phyloP scores from a whole-genome alignment of 2,888 invertebrate species.

The Helicoverpa assulta region DNA sequence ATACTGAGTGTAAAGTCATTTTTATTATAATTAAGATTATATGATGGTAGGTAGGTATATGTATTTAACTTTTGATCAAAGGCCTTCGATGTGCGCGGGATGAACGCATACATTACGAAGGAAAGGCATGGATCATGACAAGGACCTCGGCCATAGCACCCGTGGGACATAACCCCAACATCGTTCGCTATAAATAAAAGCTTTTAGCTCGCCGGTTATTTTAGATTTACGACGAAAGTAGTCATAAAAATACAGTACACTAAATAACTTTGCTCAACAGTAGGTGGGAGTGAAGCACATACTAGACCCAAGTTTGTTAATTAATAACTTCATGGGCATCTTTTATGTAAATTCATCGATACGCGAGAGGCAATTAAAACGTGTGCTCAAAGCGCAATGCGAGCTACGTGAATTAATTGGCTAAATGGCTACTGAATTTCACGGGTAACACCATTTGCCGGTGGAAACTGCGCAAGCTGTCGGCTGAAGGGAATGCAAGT shows the following conservation, averaged over 20 bases:
- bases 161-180: constrained; percentile 61
- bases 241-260: constrained; percentile 51
- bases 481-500: constrained; percentile 32
- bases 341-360: constrained; percentile 60
- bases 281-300: constrained; percentile 37
- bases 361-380: constrained; percentile 70
- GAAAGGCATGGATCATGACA: constrained; percentile 43
- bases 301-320: constrained; percentile 62
- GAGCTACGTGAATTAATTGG: constrained; percentile 68
- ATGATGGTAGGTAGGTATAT: constrained; percentile 25
- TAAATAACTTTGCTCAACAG: constrained; percentile 39
- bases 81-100: constrained; percentile 45
- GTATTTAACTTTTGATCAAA: constrained; percentile 57
- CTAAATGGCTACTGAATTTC: constrained; percentile 67
- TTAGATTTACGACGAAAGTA: constrained; percentile 68
- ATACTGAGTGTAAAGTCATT: background rate
- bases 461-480: constrained; percentile 51
- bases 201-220: constrained; percentile 73
- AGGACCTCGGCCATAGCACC: constrained; percentile 59
- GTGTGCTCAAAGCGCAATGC: constrained; percentile 57
- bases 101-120: constrained; percentile 54
- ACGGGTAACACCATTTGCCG: constrained; percentile 51
- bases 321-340: constrained; percentile 62
- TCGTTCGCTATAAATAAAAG: constrained; percentile 72
- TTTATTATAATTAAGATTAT: constrained; percentile 49